Evolutionary conservation across 2,797 vertebrate species (phyloP), one percentile per base, ranked within the genome.

Genomic region (Trematomus bernacchii): DNA sequence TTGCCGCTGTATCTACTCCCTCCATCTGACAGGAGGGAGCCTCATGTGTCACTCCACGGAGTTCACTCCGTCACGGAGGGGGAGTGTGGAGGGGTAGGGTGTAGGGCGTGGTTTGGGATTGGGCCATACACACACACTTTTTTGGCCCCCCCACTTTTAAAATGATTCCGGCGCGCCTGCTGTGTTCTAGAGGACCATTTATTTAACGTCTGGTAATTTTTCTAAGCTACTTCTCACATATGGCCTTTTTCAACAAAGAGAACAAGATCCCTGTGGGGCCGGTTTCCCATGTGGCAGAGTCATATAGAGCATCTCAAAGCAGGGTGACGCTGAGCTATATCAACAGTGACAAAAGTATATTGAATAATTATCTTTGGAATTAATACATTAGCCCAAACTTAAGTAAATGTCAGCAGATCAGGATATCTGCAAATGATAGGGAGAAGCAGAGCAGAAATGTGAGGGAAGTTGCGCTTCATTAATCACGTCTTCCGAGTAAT

Each of bases 331-430:
- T 96, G 96, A 97, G 96, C 94, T 96, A 93, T 95, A 98, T 97
- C 96, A 97, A 97, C 97, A 97, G 94, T 97, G 96, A 97, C 97
- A 97, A 97, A 98, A 96, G 93, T 97, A 96, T 97, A 97, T 97
- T 97, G 96, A 97, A 97, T 96, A 97, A 97, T 98, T 97, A 97
- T 97, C 96, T 96, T 86, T 93, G 95, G 96, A 97, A 98, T 97
- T 97, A 97, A 97, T 96, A 96, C 96, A 96, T 98, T 97, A 97
- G 96, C 94, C 96, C 93, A 94, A 96, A 97, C 96, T 96, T 96
- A 97, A 96, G 96, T 96, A 97, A 97, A 97, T 96, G 96, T 96
- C 96, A 97, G 95, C 94, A 92, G 95, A 96, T 97, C 95, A 94
- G 97, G 95, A 96, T 96, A 95, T 96, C 91, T 95, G 96, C 91